These are phyloP conservation scores for Scrobipalpa atriplicella DNA, from an alignment of 2,888 invertebrate species.

Conservation along the genomic window DNA sequence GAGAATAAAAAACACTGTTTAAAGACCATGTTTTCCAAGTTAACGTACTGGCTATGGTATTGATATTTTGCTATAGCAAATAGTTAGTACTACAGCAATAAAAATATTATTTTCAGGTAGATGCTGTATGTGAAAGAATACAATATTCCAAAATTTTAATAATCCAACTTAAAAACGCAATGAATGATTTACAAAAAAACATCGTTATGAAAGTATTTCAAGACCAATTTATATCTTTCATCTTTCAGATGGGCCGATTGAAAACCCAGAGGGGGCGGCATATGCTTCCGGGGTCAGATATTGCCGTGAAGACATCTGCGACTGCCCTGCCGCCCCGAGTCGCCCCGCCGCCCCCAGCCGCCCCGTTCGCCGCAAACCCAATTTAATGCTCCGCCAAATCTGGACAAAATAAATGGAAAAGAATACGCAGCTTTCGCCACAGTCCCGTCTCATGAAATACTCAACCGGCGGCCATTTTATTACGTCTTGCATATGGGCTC, in stretches of 20 bases:
- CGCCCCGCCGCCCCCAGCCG: background rate
- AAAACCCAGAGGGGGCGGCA: slow-evolving; percentile 49
- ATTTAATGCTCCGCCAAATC: slow-evolving; percentile 74
- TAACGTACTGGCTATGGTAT: too few relatives aligned
- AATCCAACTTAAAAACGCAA: too few relatives aligned
- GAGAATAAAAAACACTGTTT: too few relatives aligned
- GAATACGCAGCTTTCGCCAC: slow-evolving; percentile 43
- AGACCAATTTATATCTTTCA: background rate
- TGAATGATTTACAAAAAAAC: too few relatives aligned
- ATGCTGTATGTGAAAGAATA: too few relatives aligned
- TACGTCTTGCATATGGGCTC: slow-evolving; percentile 20
- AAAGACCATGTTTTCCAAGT: too few relatives aligned
- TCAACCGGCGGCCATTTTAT: slow-evolving; percentile 20
- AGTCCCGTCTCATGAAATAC: slow-evolving; percentile 23
- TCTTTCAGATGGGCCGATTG: slow-evolving; percentile 44
- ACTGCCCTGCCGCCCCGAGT: slow-evolving; percentile 22
- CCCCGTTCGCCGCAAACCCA: slow-evolving; percentile 61
- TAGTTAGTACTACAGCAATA: too few relatives aligned
- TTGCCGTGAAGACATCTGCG: slow-evolving; percentile 69
- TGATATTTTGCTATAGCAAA: too few relatives aligned
- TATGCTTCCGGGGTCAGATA: slow-evolving; percentile 52
- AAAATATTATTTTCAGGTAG: too few relatives aligned
- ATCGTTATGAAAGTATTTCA: too few relatives aligned
- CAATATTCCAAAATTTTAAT: too few relatives aligned
- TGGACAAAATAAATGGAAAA: slow-evolving; percentile 67